Conservation (phyloP, 2,797 vertebrate genomes). For the Hypotaenidia okinawae region DNA sequence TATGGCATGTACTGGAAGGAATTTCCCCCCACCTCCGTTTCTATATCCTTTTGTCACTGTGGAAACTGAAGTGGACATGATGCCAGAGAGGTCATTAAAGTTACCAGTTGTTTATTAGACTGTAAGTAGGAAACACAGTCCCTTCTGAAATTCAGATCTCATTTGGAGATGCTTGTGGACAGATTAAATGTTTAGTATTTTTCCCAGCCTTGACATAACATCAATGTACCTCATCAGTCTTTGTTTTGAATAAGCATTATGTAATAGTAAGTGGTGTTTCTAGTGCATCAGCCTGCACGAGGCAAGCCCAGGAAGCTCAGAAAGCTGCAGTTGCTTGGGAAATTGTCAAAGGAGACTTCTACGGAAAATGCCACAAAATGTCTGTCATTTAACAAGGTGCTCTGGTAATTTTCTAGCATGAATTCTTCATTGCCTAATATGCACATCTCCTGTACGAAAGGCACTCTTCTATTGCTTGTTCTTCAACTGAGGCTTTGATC, state of each 20-base stretch:
- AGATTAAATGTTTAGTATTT: background rate
- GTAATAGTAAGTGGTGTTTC: background rate
- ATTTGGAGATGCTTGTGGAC: background rate
- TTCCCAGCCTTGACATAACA: background rate
- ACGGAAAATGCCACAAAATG: background rate
- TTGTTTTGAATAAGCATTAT: background rate
- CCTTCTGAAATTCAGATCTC: background rate
- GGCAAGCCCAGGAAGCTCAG: background rate
- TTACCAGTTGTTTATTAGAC: background rate
- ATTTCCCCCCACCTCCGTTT: background rate
- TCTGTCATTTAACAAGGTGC: rapidly evolving
- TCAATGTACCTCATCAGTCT: background rate
- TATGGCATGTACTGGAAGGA: background rate
- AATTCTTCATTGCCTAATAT: background rate
- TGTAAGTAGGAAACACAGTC: background rate
- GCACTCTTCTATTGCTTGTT: background rate
- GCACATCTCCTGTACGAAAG: background rate
- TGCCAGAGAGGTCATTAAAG: background rate
- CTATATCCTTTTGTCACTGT: background rate
- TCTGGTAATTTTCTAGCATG: background rate
- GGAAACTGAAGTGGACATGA: background rate
- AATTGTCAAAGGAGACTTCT: background rate
- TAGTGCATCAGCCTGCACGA: background rate
- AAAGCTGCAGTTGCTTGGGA: background rate
- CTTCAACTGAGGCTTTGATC: background rate